These are phyloP conservation scores for Mormoops blainvillei DNA, from an alignment of 2,113 vertebrate genomes.

Conservation along the genomic window DNA sequence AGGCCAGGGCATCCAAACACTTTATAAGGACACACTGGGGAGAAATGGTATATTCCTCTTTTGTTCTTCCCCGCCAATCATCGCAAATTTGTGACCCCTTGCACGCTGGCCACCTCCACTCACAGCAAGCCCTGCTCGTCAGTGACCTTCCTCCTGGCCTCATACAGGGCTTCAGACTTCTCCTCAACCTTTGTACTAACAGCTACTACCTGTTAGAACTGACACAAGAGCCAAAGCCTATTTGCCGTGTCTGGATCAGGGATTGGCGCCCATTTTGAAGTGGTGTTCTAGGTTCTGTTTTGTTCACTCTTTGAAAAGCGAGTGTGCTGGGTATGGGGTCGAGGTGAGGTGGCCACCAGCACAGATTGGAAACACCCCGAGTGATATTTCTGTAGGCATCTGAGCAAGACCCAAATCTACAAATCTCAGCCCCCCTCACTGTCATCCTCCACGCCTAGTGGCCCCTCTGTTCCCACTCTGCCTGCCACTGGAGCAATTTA, in stretches of 20 bases:
- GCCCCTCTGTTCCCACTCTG: too few relatives aligned
- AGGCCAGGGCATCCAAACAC: neutral
- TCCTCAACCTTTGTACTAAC: fast-evolving
- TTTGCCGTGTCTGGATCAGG: neutral
- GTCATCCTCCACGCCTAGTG: neutral
- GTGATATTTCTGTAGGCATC: neutral
- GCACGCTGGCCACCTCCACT: neutral
- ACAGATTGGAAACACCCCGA: neutral
- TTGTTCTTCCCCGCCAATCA: neutral
- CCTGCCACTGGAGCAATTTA: neutral
- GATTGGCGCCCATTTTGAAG: too few relatives aligned
- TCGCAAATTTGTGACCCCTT: neutral
- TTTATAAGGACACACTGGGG: neutral
- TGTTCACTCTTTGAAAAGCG: neutral
- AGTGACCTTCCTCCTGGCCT: too few relatives aligned
- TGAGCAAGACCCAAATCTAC: neutral
- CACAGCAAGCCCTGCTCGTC: fast-evolving
- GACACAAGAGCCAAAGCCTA: too few relatives aligned
- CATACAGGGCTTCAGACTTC: neutral
- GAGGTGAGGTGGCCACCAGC: neutral
- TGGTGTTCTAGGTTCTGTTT: neutral
- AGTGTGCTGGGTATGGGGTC: too few relatives aligned
- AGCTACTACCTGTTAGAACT: neutral
- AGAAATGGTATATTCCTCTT: neutral
- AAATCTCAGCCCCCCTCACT: fast-evolving